phyloP scores from a whole-genome alignment of 2,888 invertebrate genomes.

The Barypeithes pellucidus region DNA sequence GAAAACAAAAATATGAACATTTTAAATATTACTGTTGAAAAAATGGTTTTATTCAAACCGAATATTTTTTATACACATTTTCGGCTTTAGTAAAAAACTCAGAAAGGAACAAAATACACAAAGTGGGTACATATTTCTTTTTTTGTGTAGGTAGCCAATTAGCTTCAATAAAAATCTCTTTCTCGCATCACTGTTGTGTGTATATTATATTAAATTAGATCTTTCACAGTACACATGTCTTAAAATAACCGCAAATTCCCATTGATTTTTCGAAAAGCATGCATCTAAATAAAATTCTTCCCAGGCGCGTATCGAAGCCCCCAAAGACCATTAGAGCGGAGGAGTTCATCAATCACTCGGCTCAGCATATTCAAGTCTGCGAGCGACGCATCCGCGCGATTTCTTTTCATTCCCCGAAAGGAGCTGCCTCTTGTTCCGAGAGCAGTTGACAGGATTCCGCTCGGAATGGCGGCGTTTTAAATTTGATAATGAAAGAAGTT shows the following conservation, averaged over 20 bases:
- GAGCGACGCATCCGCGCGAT: constrained; percentile 48
- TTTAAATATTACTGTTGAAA: too few species aligned
- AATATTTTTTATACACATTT: too few species aligned
- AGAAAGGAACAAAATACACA: too few species aligned
- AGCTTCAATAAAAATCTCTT: too few species aligned
- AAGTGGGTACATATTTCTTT: too few species aligned
- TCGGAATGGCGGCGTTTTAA: constrained; percentile 13
- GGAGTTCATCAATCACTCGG: constrained; percentile 49
- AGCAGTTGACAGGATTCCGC: constrained; percentile 39
- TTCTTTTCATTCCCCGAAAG: constrained; percentile 41
- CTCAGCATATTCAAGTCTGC: constrained; percentile 52
- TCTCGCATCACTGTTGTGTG: too few species aligned
- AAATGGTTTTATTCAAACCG: too few species aligned
- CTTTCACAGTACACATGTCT: neutral
- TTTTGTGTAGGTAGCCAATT: too few species aligned
- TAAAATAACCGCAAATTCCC: constrained; percentile 8
- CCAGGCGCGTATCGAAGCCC: constrained; percentile 38
- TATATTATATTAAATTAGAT: too few species aligned
- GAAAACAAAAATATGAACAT: too few species aligned
- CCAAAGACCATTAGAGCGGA: constrained; percentile 39
- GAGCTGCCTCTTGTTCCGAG: constrained; percentile 38
- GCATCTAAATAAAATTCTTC: constrained; percentile 38
- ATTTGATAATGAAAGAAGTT: neutral
- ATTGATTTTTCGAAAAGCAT: constrained; percentile 21
- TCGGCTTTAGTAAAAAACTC: too few species aligned